Conservation (phyloP, 2,797 vertebrate species). For the Pangasius krempfi region DNA sequence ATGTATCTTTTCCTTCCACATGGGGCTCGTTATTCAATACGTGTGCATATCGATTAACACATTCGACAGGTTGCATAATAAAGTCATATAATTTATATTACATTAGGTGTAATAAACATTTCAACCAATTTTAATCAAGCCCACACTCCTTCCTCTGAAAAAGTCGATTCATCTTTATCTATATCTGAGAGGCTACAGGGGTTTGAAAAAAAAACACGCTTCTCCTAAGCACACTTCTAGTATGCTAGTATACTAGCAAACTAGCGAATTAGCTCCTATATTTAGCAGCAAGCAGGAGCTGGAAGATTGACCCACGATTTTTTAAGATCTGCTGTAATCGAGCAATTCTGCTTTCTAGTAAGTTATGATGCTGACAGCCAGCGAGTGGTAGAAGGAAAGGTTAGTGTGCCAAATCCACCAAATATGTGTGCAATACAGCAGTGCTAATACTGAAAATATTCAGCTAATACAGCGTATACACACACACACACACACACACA, state of each 20-base stretch:
- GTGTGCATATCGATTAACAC: background rate
- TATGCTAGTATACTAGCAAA: background rate
- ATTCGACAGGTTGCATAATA: background rate
- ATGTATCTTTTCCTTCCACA: background rate
- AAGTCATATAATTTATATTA: background rate
- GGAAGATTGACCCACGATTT: background rate
- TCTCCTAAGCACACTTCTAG: background rate
- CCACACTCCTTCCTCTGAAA: background rate
- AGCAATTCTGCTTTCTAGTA: background rate
- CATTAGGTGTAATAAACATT: background rate
- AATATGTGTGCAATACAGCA: background rate
- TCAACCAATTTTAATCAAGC: background rate
- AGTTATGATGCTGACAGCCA: background rate
- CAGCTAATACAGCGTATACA: background rate
- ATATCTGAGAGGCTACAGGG: background rate
- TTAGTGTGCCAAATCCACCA: background rate
- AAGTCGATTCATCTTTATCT: background rate
- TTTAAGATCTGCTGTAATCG: background rate
- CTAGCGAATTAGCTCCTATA: background rate
- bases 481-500: background rate
- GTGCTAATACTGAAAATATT: background rate
- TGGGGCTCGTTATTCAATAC: background rate
- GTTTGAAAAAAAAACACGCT: background rate
- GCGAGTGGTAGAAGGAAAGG: background rate
- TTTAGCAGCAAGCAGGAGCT: background rate